phyloP scores from a whole-genome alignment of 2,113 vertebrate genomes.

The Microtus richardsoni region DNA sequence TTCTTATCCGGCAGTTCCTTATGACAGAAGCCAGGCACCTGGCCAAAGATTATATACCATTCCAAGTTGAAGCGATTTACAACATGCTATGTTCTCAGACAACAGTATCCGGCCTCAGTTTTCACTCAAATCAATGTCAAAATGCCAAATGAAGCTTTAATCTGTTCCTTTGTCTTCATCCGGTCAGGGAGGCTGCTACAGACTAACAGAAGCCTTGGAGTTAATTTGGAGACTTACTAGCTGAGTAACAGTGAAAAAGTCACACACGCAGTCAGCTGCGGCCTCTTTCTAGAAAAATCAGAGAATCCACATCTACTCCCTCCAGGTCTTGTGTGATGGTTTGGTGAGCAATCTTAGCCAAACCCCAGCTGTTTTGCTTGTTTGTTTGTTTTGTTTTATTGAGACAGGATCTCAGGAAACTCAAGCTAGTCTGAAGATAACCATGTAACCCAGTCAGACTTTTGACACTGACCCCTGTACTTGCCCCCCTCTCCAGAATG shows the following conservation, averaged over 20 bases:
- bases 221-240: not conserved
- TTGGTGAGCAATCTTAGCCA: conserved; percentile 36
- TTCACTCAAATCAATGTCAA: conserved; percentile 12
- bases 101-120: not conserved
- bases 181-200: not conserved
- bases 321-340: conserved; percentile 17
- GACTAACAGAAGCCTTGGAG: not conserved
- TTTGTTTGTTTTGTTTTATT: not conserved
- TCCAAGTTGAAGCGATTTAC: not conserved
- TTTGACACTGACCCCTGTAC: not conserved
- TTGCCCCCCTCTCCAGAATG: not conserved
- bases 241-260: not conserved
- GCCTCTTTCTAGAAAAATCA: not conserved
- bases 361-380: not conserved
- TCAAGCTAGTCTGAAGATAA: not conserved
- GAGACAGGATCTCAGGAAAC: not conserved
- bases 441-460: not conserved
- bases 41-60: not conserved
- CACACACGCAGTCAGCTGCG: not conserved
- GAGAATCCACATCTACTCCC: not conserved
- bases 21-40: conserved; percentile 2
- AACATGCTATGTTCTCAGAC: not conserved
- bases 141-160: conserved; percentile 37
- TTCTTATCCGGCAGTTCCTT: not conserved
- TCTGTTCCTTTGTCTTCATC: not conserved